phyloP scores from a whole-genome alignment of 2,113 vertebrate species.

The Bubo scandiacus region DNA sequence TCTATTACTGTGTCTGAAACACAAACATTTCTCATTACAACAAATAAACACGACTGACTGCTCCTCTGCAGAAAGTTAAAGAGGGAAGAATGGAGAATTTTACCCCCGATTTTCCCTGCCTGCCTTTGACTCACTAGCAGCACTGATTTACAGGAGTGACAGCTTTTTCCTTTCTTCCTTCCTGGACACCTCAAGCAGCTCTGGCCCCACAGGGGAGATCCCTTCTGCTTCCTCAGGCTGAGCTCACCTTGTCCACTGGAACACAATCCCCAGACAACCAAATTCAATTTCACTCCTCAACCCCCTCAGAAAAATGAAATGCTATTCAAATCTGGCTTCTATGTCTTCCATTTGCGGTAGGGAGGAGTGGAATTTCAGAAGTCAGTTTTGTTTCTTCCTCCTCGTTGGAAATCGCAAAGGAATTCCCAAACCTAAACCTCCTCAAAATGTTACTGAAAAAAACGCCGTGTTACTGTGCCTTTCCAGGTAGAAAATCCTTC shows the following conservation, averaged over 20 bases:
- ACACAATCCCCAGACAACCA: not conserved
- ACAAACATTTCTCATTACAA: not conserved
- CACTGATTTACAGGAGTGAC: not conserved
- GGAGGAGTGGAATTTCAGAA: not conserved
- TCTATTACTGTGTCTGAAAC: constrained; percentile 72
- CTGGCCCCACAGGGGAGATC: not conserved
- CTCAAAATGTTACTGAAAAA: not conserved
- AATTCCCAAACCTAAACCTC: not conserved
- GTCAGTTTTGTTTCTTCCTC: not conserved
- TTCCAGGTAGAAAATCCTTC: constrained; percentile 75
- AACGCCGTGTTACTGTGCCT: constrained; percentile 64
- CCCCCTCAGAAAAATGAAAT: not conserved
- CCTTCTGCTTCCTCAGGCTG: not conserved
- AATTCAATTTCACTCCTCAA: not conserved
- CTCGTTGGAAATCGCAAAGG: not conserved
- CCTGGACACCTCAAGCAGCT: not conserved
- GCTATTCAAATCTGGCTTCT: not conserved
- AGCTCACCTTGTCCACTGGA: not conserved
- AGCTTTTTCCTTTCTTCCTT: not conserved
- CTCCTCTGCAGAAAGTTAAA: not conserved
- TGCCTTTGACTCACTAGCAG: not conserved
- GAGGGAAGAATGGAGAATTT: not conserved
- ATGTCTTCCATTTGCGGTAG: not conserved
- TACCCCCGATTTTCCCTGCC: not conserved
- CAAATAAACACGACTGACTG: not conserved